phyloP scores from a whole-genome alignment of 2,797 vertebrate genomes.

The Yasuhikotakia modesta region DNA sequence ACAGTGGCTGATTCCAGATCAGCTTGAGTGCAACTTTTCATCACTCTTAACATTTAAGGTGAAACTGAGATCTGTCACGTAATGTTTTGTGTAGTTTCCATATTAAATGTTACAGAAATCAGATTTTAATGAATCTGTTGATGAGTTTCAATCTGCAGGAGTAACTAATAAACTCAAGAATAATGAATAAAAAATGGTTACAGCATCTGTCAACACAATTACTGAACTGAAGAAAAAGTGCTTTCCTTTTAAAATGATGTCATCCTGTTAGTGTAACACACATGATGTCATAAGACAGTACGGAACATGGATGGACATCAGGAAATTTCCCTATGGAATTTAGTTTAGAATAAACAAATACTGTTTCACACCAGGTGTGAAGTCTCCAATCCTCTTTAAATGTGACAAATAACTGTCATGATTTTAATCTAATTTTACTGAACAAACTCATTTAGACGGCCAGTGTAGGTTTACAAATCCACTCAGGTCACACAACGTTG shows the following conservation, averaged over 20 bases:
- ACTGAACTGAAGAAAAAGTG: constrained; percentile 14
- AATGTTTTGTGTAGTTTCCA: constrained; percentile 10
- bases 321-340: neutral
- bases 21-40: constrained; percentile 33
- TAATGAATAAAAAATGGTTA: neutral
- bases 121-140: no score
- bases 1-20: constrained; percentile 36
- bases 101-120: constrained; percentile 2
- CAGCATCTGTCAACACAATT: neutral
- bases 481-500: no score
- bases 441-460: neutral
- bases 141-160: no score
- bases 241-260: constrained; percentile 2
- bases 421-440: neutral
- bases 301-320: neutral
- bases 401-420: neutral
- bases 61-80: constrained; percentile 14
- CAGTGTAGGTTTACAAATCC: no score
- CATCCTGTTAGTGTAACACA: neutral
- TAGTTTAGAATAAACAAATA: neutral
- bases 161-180: constrained; percentile 7
- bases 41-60: constrained; percentile 29
- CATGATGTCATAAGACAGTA: neutral
- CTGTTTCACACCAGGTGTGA: neutral
- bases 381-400: neutral